phyloP scores from a whole-genome alignment of 2,113 vertebrate species.

The Tupaia tana region DNA sequence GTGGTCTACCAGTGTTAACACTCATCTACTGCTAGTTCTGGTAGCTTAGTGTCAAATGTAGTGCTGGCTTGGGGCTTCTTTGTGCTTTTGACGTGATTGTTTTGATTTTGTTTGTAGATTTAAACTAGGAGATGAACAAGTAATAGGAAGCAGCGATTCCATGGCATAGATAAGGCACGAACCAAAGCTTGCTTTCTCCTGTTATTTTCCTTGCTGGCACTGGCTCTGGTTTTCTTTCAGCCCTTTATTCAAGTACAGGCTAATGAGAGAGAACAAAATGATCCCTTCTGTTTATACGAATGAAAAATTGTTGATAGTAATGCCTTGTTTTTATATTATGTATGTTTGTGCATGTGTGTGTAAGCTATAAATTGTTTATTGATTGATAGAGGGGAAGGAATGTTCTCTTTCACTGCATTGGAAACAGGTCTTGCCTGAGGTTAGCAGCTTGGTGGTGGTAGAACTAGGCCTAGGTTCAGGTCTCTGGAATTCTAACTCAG shows the following conservation, averaged over 20 bases:
- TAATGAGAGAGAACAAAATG: neutral
- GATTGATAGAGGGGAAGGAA: neutral
- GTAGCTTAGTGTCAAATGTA: neutral
- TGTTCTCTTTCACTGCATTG: neutral
- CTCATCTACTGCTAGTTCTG: neutral
- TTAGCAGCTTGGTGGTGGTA: constrained; percentile 17
- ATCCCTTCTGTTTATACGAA: neutral
- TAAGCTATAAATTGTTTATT: neutral
- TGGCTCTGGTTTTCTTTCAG: neutral
- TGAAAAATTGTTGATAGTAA: constrained; percentile 2
- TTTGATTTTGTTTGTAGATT: constrained; percentile 39
- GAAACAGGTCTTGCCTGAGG: neutral
- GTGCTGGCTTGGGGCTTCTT: neutral
- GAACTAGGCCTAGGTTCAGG: neutral
- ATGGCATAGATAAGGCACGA: neutral
- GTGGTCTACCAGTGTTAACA: neutral
- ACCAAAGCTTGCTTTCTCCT: neutral
- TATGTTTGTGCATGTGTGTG: neutral
- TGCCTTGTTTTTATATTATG: constrained; percentile 15
- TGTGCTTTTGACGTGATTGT: neutral
- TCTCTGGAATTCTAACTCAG: neutral
- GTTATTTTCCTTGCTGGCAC: neutral
- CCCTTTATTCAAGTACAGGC: neutral
- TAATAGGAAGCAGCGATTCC: neutral
- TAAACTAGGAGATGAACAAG: neutral